Evolutionary conservation across 2,113 vertebrate genomes (phyloP).

Genomic region (Rhinoderma darwinii): DNA sequence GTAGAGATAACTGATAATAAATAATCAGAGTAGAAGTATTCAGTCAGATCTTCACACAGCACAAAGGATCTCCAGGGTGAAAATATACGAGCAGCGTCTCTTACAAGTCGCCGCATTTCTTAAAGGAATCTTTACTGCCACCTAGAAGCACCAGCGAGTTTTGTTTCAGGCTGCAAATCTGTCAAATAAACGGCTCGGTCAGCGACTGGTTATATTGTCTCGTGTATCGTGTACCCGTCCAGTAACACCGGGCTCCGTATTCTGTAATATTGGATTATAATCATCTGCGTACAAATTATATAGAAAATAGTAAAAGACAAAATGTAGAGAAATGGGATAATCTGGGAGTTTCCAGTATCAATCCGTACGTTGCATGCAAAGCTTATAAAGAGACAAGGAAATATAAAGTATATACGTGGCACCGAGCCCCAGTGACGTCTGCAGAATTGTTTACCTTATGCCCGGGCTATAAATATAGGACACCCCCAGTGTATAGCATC

Average conservation of each 20-base stretch:
- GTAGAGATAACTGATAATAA: not conserved
- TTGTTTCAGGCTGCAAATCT: slow-evolving; percentile 12
- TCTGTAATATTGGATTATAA: not conserved
- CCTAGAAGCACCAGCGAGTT: slow-evolving; percentile 23
- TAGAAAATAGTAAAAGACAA: not conserved
- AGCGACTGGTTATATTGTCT: not conserved
- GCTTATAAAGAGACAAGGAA: not conserved
- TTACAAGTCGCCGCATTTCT: not conserved
- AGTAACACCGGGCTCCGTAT: too few relatives aligned
- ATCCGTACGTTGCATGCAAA: not conserved
- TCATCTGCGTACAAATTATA: not conserved
- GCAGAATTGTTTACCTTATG: too few relatives aligned
- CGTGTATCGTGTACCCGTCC: too few relatives aligned
- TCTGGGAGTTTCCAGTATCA: not conserved
- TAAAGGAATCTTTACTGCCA: slow-evolving; percentile 45
- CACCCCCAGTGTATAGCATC: too few relatives aligned
- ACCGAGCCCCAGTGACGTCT: too few relatives aligned
- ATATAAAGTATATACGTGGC: too few relatives aligned
- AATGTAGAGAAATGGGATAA: not conserved
- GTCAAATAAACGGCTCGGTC: not conserved
- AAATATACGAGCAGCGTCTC: not conserved
- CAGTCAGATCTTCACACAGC: not conserved
- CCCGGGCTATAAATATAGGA: too few relatives aligned
- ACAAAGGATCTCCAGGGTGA: not conserved
- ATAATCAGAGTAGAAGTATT: not conserved